These are phyloP conservation scores for Murina feae DNA, from an alignment of 2,113 vertebrate species.

Conservation along the genomic window DNA sequence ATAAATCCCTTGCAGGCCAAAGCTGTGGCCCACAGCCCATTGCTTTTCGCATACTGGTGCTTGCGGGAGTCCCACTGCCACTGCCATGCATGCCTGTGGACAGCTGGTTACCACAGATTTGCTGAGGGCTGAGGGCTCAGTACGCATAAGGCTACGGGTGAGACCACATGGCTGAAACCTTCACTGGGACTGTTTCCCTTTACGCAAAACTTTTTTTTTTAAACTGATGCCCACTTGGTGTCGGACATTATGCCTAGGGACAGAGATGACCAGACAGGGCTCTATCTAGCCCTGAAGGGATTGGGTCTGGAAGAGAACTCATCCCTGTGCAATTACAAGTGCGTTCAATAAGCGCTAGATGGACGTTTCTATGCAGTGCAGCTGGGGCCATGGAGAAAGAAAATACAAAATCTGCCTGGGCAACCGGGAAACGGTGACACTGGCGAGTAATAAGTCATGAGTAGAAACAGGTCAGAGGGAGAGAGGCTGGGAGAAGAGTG, in stretches of 20 bases:
- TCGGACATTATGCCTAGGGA: neutral
- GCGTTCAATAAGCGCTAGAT: neutral
- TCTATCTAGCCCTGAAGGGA: neutral
- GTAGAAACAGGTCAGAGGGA: neutral
- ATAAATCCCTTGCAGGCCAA: neutral
- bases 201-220: neutral
- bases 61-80: neutral
- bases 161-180: neutral
- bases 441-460: neutral
- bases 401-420: neutral
- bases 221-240: neutral
- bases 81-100: neutral
- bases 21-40: neutral
- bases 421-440: neutral
- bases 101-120: neutral
- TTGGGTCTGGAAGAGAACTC: neutral
- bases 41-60: neutral
- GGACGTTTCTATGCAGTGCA: neutral
- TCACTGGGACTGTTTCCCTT: neutral
- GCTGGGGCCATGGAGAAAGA: neutral
- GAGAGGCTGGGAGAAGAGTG: neutral
- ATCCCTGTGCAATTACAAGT: neutral
- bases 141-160: neutral
- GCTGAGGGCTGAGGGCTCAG: neutral
- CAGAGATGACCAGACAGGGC: neutral